These are phyloP conservation scores for Nebria brevicollis DNA, from an alignment of 2,888 invertebrate species.

Conservation along the genomic window DNA sequence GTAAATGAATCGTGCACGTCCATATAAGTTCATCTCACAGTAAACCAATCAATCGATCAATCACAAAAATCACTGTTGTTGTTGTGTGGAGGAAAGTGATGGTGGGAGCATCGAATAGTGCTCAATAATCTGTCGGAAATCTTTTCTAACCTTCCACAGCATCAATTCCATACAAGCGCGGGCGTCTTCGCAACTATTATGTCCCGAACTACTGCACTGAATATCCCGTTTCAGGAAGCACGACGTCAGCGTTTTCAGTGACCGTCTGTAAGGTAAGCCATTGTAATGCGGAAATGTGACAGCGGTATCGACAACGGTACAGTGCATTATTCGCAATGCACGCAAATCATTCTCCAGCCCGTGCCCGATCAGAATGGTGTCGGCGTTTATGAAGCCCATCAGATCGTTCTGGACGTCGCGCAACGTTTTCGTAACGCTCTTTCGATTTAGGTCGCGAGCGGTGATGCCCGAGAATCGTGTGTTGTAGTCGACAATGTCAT, in stretches of 20 bases:
- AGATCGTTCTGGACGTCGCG: slow-evolving; percentile 87
- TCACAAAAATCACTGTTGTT: slow-evolving; percentile 3
- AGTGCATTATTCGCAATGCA: slow-evolving; percentile 85
- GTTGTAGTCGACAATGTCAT: slow-evolving; percentile 90
- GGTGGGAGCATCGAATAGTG: slow-evolving; percentile 10
- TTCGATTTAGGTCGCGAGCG: slow-evolving; percentile 68
- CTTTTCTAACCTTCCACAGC: slow-evolving; percentile 76
- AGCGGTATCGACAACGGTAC: slow-evolving; percentile 89
- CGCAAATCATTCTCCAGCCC: slow-evolving; percentile 93
- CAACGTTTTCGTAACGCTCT: slow-evolving; percentile 71
- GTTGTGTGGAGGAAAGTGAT: slow-evolving; percentile 9
- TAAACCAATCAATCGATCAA: neutral
- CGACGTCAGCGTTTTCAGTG: slow-evolving; percentile 81
- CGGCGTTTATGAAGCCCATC: slow-evolving; percentile 78
- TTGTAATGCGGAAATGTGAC: slow-evolving; percentile 86
- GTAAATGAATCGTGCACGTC: slow-evolving; percentile 16
- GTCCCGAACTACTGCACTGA: slow-evolving; percentile 79
- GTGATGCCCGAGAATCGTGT: slow-evolving; percentile 95
- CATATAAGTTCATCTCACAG: slow-evolving; percentile 11
- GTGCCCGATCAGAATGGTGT: slow-evolving; percentile 95
- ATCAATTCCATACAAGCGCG: slow-evolving; percentile 89
- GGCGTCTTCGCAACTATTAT: slow-evolving; percentile 95
- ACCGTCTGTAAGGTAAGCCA: slow-evolving; percentile 85
- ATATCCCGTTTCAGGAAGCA: slow-evolving; percentile 82
- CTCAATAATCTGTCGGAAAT: slow-evolving; percentile 55